Conservation (phyloP, 2,888 invertebrate species). For the Julus scanicus region DNA sequence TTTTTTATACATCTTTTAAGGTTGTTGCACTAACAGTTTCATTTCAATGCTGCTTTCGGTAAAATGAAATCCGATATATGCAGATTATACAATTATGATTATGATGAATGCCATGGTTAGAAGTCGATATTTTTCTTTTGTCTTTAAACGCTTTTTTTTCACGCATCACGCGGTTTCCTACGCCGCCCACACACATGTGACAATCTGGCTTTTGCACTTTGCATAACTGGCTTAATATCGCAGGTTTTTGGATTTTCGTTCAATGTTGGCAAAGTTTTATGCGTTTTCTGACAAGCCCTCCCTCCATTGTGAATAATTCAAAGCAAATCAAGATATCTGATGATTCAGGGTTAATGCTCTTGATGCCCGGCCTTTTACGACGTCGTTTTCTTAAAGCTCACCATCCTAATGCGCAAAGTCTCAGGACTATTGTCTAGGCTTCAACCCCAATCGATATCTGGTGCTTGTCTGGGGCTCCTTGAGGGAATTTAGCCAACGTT, state of each 20-base stretch:
- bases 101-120: neutral
- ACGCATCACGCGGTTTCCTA: slow-evolving; percentile 3
- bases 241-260: neutral
- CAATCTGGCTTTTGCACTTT: slow-evolving; percentile 25
- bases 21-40: too few relatives aligned
- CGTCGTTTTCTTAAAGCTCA: slow-evolving; percentile 44
- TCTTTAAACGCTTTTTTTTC: neutral
- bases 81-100: neutral
- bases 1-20: too few relatives aligned
- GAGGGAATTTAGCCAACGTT: slow-evolving; percentile 17
- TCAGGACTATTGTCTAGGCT: slow-evolving; percentile 34
- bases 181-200: neutral
- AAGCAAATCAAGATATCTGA: slow-evolving; percentile 40
- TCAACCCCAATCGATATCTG: neutral
- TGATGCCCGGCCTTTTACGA: slow-evolving; percentile 35
- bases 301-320: slow-evolving; percentile 29
- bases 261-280: neutral
- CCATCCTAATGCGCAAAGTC: neutral
- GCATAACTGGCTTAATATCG: slow-evolving; percentile 36
- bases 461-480: slow-evolving; percentile 15
- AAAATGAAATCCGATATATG: neutral
- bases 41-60: too few relatives aligned
- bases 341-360: slow-evolving; percentile 45
- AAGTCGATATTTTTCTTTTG: slow-evolving; percentile 10
- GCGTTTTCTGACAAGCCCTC: slow-evolving; percentile 10